Conservation (phyloP, 35 echinoderm and acorn worm genomes). For the Ophiothrix spiculata region DNA sequence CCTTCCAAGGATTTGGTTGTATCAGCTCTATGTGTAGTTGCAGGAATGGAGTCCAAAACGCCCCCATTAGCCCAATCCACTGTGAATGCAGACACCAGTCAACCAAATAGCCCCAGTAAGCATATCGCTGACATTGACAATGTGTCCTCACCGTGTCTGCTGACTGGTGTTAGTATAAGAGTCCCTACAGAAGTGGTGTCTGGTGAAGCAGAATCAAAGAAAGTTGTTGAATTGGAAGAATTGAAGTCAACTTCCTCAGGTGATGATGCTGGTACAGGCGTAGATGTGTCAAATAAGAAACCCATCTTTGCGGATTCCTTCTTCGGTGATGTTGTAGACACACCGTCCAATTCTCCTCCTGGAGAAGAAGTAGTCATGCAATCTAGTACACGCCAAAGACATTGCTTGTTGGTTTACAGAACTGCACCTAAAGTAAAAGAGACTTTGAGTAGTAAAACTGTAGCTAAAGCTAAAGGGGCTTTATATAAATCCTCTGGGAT, state of each 20-base stretch:
- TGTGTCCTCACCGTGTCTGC: constrained; percentile 29
- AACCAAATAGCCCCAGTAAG: constrained; percentile 10
- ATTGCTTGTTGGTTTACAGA: constrained; percentile 37
- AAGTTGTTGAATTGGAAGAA: background rate
- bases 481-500: constrained; percentile 25
- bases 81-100: background rate
- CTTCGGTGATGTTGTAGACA: constrained; percentile 45
- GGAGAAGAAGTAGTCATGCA: background rate
- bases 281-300: constrained; percentile 24
- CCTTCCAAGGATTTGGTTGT: constrained; percentile 33
- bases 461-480: constrained; percentile 26
- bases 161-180: constrained; percentile 54
- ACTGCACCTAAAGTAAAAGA: constrained; percentile 26
- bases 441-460: constrained; percentile 7
- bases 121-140: constrained; percentile 1
- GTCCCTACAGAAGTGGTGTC: background rate
- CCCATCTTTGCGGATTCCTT: constrained; percentile 43
- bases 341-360: background rate
- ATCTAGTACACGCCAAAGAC: constrained; percentile 5
- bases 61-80: background rate
- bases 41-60: constrained; percentile 13
- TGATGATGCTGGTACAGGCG: constrained; percentile 51
- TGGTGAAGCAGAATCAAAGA: background rate
- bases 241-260: background rate
- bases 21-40: constrained; percentile 34